Evolutionary conservation across 2,113 vertebrate genomes (phyloP).

Genomic region (Parus major): DNA sequence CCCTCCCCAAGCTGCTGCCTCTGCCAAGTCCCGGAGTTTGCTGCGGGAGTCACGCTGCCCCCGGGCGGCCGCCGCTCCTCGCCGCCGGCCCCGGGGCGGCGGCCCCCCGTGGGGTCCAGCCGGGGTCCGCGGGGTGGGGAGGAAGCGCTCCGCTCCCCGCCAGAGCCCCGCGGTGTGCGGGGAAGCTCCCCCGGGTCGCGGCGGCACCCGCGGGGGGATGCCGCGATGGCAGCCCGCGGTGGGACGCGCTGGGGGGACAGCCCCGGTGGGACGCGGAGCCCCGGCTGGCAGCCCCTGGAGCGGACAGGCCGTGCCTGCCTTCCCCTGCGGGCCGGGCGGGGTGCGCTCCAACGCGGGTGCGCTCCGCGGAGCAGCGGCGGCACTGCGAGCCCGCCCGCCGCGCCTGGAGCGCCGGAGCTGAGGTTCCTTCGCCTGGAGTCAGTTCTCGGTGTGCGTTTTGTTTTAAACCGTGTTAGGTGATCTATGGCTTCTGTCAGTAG

Average conservation of each 20-base stretch:
- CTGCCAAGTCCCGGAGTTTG: slow-evolving; percentile 6
- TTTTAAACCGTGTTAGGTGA: not conserved
- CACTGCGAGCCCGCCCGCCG: not conserved
- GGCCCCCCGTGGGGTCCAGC: not conserved
- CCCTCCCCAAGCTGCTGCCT: not conserved
- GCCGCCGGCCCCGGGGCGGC: not conserved
- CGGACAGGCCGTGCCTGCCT: not conserved
- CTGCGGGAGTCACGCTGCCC: not conserved
- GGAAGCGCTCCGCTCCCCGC: not conserved
- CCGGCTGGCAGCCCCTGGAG: not conserved
- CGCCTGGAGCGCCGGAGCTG: not conserved
- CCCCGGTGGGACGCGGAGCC: not conserved
- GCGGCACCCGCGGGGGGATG: not conserved
- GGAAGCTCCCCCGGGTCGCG: not conserved
- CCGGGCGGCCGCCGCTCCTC: not conserved
- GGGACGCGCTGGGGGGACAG: not conserved
- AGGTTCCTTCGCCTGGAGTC: not conserved
- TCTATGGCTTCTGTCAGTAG: not conserved
- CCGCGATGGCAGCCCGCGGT: not conserved
- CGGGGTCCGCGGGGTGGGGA: not conserved
- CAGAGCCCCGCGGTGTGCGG: not conserved
- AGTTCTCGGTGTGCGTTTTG: not conserved
- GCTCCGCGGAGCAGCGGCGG: not conserved
- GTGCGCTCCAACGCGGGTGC: not conserved
- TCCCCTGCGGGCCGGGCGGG: not conserved